phyloP scores from a whole-genome alignment of 2,113 vertebrate genomes.

The Toxotes jaculatrix region DNA sequence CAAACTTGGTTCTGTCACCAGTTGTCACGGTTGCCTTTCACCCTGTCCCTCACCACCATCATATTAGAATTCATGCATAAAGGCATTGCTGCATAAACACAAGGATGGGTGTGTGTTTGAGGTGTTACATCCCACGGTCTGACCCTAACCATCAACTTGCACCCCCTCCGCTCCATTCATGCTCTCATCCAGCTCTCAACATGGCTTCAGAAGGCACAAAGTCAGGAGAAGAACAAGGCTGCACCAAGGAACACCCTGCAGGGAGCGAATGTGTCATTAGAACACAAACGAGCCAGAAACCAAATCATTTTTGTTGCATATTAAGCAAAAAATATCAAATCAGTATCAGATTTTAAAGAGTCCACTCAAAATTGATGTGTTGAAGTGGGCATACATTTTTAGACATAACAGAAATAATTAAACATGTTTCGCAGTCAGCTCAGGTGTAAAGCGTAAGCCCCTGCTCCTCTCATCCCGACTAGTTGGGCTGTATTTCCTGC shows the following conservation, averaged over 20 bases:
- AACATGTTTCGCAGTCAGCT: not conserved
- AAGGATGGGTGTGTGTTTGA: slow-evolving; percentile 54
- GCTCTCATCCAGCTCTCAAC: slow-evolving; percentile 66
- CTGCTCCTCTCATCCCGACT: slow-evolving; percentile 42
- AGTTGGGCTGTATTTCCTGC: slow-evolving; percentile 54
- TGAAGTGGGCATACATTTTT: not conserved
- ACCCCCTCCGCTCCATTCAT: slow-evolving; percentile 59
- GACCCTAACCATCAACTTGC: slow-evolving; percentile 63
- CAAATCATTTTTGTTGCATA: not conserved
- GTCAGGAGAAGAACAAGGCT: slow-evolving; percentile 37
- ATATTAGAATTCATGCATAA: not conserved
- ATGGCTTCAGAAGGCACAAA: slow-evolving; percentile 44
- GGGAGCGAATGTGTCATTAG: not conserved
- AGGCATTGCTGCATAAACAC: slow-evolving; percentile 10
- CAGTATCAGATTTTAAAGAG: not conserved
- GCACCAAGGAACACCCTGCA: slow-evolving; percentile 8
- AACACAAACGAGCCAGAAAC: not conserved
- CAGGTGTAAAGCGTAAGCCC: slow-evolving; percentile 26
- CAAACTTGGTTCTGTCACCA: not conserved
- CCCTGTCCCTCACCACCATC: not conserved
- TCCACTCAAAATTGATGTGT: not conserved
- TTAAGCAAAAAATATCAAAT: too few species aligned
- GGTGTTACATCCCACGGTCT: slow-evolving; percentile 60
- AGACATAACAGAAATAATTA: not conserved
- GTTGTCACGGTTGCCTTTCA: not conserved